Percentiles rank a stretch among this genome's conserved stretches.
phyloP scores from a whole-genome alignment of 2,888 invertebrate genomes.

The Schrankia costaestrigalis region DNA sequence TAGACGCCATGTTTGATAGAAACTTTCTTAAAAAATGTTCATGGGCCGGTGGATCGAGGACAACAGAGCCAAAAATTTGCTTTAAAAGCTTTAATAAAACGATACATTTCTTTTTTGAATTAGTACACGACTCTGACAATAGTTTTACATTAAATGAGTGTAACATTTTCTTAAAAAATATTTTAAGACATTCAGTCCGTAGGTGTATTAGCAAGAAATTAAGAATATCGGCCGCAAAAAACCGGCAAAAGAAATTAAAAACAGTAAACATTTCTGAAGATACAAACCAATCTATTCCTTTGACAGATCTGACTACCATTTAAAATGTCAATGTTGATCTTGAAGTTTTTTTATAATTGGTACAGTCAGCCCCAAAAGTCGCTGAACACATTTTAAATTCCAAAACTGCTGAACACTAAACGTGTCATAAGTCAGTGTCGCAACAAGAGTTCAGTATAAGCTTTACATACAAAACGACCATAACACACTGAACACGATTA shows the following conservation, averaged over 20 bases:
- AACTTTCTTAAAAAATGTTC: not conserved
- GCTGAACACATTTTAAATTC: too few species aligned
- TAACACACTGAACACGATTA: too few species aligned
- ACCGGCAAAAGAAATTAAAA: not conserved
- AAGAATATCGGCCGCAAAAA: not conserved
- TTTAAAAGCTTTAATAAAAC: not conserved
- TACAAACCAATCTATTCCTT: too few species aligned
- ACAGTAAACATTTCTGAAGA: too few species aligned
- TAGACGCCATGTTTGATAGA: constrained; percentile 3
- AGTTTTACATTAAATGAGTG: not conserved
- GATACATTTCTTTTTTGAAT: not conserved
- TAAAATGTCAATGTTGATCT: not conserved
- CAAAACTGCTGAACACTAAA: too few species aligned
- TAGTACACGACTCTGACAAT: not conserved
- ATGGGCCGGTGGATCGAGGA: not conserved
- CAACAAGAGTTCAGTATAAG: too few species aligned
- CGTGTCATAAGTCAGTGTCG: too few species aligned
- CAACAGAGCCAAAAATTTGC: too few species aligned
- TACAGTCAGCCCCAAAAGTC: too few species aligned
- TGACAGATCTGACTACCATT: too few species aligned
- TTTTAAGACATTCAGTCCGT: not conserved
- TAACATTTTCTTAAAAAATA: not conserved
- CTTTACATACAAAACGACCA: too few species aligned
- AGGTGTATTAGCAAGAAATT: not conserved
- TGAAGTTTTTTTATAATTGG: not conserved